These are phyloP conservation scores for Acanthurus lineatus DNA, from an alignment of 2,797 vertebrate genomes.

Conservation along the genomic window DNA sequence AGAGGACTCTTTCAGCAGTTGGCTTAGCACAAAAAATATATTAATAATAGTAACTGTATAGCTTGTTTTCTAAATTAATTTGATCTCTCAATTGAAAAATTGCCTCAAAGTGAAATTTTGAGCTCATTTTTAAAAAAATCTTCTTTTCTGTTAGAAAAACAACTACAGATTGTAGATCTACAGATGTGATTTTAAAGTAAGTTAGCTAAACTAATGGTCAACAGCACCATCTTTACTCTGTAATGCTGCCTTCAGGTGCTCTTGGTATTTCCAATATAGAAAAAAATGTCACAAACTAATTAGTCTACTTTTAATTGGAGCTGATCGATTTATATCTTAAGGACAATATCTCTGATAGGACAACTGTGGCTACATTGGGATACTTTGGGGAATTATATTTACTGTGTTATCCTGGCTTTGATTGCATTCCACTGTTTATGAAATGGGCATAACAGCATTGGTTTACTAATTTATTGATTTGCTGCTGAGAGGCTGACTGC, in stretches of 20 bases:
- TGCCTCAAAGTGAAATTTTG: no score
- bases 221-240: neutral
- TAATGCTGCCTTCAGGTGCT: neutral
- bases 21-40: no score
- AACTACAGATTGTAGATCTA: neutral
- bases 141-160: neutral
- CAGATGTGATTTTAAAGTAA: neutral
- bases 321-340: neutral
- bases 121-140: neutral
- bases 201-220: neutral
- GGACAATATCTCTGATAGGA: constrained; percentile 14
- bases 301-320: neutral
- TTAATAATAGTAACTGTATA: no score
- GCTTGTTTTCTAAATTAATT: no score
- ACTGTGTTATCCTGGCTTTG: constrained; percentile 44
- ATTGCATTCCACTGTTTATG: constrained; percentile 66
- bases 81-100: no score
- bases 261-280: neutral
- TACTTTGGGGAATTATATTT: constrained; percentile 13
- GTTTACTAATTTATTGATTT: constrained; percentile 78
- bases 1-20: neutral
- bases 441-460: constrained; percentile 40
- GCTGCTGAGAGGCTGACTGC: constrained; percentile 58
- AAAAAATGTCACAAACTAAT: neutral
- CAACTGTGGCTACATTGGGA: constrained; percentile 3